phyloP scores from a whole-genome alignment of 2,888 invertebrate genomes.

The Drosophila antonietae region DNA sequence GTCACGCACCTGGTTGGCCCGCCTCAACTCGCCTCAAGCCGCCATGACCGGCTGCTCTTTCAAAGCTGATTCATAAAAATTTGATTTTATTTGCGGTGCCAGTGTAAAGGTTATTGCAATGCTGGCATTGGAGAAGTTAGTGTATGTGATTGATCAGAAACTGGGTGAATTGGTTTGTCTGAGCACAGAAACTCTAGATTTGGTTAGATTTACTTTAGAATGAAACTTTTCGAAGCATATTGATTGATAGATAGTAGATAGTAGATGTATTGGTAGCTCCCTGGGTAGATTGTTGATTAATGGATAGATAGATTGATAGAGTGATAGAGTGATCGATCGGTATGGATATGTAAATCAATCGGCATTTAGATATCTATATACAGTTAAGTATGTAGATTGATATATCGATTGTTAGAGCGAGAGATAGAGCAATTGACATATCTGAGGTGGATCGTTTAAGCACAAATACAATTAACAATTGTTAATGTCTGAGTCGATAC shows the following conservation, averaged over 20 bases:
- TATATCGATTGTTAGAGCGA: not conserved
- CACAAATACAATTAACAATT: not conserved
- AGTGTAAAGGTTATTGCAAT: not conserved
- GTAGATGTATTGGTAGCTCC: not conserved
- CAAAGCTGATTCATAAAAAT: conserved; percentile 73
- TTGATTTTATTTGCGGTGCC: conserved; percentile 58
- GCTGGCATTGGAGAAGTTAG: not conserved
- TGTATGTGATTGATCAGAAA: not conserved
- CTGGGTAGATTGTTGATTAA: not conserved
- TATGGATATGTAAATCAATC: too few species aligned
- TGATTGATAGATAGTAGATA: not conserved
- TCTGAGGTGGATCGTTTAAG: not conserved
- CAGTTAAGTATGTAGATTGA: not conserved
- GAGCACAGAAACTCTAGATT: not conserved
- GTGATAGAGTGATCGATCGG: not conserved
- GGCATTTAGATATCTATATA: not conserved
- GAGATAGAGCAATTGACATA: not conserved
- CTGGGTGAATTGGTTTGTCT: not conserved
- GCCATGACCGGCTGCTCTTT: not conserved
- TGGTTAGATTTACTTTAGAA: too few species aligned
- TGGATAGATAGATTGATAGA: not conserved
- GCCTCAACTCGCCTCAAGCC: not conserved
- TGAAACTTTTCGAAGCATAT: too few species aligned
- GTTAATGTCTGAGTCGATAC: not conserved
- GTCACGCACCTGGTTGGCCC: conserved; percentile 42